phyloP scores from a whole-genome alignment of 2,113 vertebrate genomes.

The Grallaria varia region DNA sequence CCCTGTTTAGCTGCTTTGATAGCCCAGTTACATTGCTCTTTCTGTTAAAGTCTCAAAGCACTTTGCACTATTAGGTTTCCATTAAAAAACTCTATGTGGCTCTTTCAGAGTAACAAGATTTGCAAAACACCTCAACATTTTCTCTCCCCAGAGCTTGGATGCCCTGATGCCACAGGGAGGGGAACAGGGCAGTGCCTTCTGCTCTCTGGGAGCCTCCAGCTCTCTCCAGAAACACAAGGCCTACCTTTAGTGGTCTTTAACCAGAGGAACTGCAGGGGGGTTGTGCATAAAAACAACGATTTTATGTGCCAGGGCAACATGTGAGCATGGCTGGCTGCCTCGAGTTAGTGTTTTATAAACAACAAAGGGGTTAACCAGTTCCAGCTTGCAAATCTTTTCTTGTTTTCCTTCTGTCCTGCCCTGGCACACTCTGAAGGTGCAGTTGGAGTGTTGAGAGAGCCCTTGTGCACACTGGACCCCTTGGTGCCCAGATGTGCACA shows the following conservation, averaged over 20 bases:
- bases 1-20: accelerated
- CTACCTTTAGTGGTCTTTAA: accelerated
- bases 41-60: neutral
- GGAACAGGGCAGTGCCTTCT: neutral
- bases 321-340: neutral
- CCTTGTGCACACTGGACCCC: neutral
- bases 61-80: neutral
- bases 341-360: neutral
- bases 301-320: neutral
- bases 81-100: neutral
- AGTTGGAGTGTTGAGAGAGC: neutral
- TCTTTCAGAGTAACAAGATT: neutral
- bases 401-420: neutral
- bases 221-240: neutral
- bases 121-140: neutral
- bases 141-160: neutral
- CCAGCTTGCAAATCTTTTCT: neutral
- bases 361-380: neutral
- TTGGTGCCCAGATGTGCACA: neutral
- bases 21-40: neutral
- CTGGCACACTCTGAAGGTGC: neutral
- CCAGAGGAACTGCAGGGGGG: neutral
- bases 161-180: neutral
- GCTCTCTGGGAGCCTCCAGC: neutral
- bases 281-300: neutral